Percentiles rank a stretch among this genome's conserved stretches.
Conservation (phyloP, 2,797 vertebrate species). For the Sarcophilus harrisii region DNA sequence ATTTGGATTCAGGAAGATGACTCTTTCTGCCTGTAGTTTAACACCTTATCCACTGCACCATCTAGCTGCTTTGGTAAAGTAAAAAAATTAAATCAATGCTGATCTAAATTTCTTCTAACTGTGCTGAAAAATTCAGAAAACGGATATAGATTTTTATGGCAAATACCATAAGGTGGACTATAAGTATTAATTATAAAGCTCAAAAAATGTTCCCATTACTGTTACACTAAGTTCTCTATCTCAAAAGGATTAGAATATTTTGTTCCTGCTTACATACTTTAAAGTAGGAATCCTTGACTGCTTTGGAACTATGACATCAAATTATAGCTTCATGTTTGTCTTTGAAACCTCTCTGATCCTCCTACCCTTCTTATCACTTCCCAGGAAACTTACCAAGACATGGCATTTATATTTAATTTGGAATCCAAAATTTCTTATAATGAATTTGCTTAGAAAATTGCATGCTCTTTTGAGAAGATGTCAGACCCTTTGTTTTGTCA, state of each 20-base stretch:
- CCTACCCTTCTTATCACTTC: too few species aligned
- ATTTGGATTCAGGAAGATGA: not conserved
- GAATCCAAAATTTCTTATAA: slow-evolving; percentile 35
- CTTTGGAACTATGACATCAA: slow-evolving; percentile 11
- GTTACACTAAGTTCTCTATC: not conserved
- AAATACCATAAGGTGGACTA: slow-evolving; percentile 13
- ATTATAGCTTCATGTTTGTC: slow-evolving; percentile 5
- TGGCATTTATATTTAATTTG: not conserved
- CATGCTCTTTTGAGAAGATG: not conserved
- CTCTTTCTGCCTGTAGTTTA: not conserved
- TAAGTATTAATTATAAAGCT: not conserved
- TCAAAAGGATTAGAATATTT: not conserved
- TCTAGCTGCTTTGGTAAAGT: not conserved
- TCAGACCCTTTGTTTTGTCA: slow-evolving; percentile 31
- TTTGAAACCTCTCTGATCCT: slow-evolving; percentile 32
- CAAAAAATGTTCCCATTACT: not conserved
- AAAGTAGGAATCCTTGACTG: not conserved
- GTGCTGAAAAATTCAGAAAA: slow-evolving; percentile 26
- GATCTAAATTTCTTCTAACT: not conserved
- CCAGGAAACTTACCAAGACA: not conserved
- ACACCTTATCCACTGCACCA: not conserved
- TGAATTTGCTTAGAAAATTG: slow-evolving; percentile 50
- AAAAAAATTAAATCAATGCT: slow-evolving; percentile 1
- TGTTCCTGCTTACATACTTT: not conserved
- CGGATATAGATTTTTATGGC: not conserved